These are phyloP conservation scores for Paedocypris sp. DNA, from an alignment of 2,113 vertebrate genomes.

Conservation along the genomic window DNA sequence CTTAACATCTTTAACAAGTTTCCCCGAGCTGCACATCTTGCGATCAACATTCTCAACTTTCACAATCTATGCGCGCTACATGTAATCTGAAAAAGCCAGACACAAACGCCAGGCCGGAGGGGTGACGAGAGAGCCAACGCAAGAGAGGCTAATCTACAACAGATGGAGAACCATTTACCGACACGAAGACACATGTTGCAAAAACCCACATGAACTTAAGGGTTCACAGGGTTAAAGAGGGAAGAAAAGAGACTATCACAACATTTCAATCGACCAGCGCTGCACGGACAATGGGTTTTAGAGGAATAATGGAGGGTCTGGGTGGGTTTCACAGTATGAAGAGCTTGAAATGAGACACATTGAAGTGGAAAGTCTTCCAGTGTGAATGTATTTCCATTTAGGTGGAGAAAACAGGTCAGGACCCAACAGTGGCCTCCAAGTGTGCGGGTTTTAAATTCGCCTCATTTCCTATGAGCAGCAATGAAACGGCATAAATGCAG, in stretches of 20 bases:
- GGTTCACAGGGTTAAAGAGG: neutral
- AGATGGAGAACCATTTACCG: slow-evolving; percentile 66
- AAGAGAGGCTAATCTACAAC: slow-evolving; percentile 69
- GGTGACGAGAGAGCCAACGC: slow-evolving; percentile 61
- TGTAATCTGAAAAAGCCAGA: slow-evolving; percentile 34
- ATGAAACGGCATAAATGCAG: slow-evolving; percentile 40
- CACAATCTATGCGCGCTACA: neutral
- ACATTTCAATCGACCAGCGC: too few species aligned
- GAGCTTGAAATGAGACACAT: too few species aligned
- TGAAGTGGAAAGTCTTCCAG: too few species aligned
- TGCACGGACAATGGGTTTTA: too few species aligned
- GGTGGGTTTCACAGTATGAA: too few species aligned
- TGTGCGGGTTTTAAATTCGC: slow-evolving; percentile 38
- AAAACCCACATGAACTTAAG: slow-evolving; percentile 34
- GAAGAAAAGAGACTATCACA: slow-evolving; percentile 10
- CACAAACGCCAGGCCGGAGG: slow-evolving; percentile 58
- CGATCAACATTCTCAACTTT: slow-evolving; percentile 1
- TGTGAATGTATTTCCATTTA: too few species aligned
- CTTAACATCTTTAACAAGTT: too few species aligned
- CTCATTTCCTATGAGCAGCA: slow-evolving; percentile 38
- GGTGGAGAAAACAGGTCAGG: slow-evolving; percentile 1
- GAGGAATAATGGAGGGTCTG: slow-evolving; percentile 16
- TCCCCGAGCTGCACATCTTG: too few species aligned
- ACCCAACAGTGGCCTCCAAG: neutral
- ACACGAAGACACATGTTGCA: slow-evolving; percentile 52